Conservation (phyloP, 2,888 invertebrate species). For the Xiphydria camelus region DNA sequence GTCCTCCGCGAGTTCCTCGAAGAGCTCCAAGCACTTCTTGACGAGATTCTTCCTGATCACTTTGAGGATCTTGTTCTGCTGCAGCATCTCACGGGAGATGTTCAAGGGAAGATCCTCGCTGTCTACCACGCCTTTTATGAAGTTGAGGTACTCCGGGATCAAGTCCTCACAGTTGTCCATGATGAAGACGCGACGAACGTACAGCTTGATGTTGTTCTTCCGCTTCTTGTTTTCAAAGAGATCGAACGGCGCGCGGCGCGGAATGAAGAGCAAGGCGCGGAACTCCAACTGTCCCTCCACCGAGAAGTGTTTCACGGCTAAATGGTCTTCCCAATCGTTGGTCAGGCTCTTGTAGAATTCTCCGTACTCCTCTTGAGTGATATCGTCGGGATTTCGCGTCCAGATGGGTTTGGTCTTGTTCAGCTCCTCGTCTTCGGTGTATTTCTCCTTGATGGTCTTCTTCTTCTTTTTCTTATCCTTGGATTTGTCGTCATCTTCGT, state of each 20-base stretch:
- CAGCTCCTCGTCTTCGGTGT: slow-evolving; percentile 69
- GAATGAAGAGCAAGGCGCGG: slow-evolving; percentile 64
- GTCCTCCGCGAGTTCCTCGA: slow-evolving; percentile 69
- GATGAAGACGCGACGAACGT: slow-evolving; percentile 71
- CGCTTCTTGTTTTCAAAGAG: slow-evolving; percentile 71
- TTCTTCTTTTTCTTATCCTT: slow-evolving; percentile 68
- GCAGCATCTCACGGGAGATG: slow-evolving; percentile 72
- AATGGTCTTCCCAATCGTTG: slow-evolving; percentile 69
- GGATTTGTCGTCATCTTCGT: slow-evolving; percentile 67
- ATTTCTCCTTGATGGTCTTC: slow-evolving; percentile 71
- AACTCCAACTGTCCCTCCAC: slow-evolving; percentile 65
- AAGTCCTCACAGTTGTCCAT: slow-evolving; percentile 76
- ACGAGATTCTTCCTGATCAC: slow-evolving; percentile 74
- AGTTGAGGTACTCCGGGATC: slow-evolving; percentile 70
- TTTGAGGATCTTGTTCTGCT: slow-evolving; percentile 73
- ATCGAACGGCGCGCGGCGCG: slow-evolving; percentile 68
- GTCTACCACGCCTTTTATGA: slow-evolving; percentile 68
- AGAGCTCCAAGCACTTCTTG: slow-evolving; percentile 70
- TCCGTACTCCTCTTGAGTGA: slow-evolving; percentile 65
- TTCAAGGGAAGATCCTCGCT: slow-evolving; percentile 71
- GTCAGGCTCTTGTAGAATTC: slow-evolving; percentile 69
- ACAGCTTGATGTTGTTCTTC: slow-evolving; percentile 71
- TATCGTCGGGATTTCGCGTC: slow-evolving; percentile 68
- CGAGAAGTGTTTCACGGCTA: slow-evolving; percentile 65
- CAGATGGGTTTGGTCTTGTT: slow-evolving; percentile 71